Base-by-base conservation (phyloP, 2,797 vertebrate species). In the Dendrocincla fuliginosa region DNA sequence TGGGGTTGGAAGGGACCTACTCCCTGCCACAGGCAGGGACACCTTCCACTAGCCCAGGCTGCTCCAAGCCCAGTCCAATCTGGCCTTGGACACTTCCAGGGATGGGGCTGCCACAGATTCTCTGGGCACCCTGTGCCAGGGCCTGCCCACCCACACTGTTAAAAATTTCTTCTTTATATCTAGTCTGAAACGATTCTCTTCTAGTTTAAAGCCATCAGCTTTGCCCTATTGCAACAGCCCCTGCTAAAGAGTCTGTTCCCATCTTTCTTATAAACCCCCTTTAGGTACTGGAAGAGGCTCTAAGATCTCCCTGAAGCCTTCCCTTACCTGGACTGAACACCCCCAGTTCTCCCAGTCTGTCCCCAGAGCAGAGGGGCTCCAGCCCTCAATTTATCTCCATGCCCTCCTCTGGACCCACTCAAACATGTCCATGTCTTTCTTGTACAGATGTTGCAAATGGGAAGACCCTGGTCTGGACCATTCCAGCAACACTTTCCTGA, bases 41-140 rank as follows among this genome's bases (percentile, higher is more conserved):
- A 41, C 16, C 9, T 82, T 25, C 8, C 64, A 53, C 13, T 18
- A 1, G 0, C 24, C 46, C 50, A 52, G 39, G 4, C 0, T 52
- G 25, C 39, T 46, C 46, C 30, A 56, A 50, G 6, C 10, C n/a
- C 9, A 0, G 0, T n/a, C 49, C 56, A 77, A 0, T 37, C 28
- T 53, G 74, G 24, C 39, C 33, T 60, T 78, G 46, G 2, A 2
- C 32, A 35, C 5, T 52, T 10, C 17, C 39, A 84, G 59, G 30
- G 33, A 41, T 73, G 46, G 65, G 10, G 25, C 46, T 84, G 25
- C 30, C 46, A 12, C 33, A 65, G 52, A 15, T 32, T 2, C 39
- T 59, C 39, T 68, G 55, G 27, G 35, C 4, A 49, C 1, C 25
- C 30, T 76, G 35, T 76, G 18, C 32, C 32, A 61, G 22, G 24